Conservation (phyloP, 2,888 invertebrate genomes). For the Agrilus mali region DNA sequence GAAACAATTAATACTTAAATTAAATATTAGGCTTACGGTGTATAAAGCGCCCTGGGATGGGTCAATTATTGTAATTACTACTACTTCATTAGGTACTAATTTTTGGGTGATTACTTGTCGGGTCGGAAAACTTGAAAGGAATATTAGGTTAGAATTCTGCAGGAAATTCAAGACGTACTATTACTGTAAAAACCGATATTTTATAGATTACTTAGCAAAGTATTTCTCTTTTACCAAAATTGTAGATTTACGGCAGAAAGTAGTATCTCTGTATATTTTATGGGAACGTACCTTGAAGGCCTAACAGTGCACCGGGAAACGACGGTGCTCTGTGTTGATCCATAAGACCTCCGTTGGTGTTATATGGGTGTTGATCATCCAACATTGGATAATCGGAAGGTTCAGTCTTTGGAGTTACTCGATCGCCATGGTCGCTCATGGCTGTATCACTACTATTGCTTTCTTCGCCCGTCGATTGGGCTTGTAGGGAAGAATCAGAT, state of each 20-base stretch:
- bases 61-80: no score
- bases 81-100: no score
- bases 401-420: conserved; percentile 60
- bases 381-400: conserved; percentile 53
- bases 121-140: no score
- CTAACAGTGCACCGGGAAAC: conserved; percentile 68
- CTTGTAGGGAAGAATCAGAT: conserved; percentile 46
- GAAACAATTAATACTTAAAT: no score
- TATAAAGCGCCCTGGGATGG: no score
- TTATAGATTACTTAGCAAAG: no score
- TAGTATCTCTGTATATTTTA: no score
- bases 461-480: conserved; percentile 68
- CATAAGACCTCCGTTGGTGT: conserved; percentile 46
- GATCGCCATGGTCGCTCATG: conserved; percentile 54
- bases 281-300: conserved; percentile 54
- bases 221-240: no score
- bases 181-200: no score
- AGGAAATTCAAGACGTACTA: background rate
- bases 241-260: no score
- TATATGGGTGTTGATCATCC: conserved; percentile 50
- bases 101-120: no score
- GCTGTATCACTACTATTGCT: conserved; percentile 76
- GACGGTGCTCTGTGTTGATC: conserved; percentile 57
- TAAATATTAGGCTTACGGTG: no score
- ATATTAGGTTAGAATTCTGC: background rate